Evolutionary conservation across 2,888 invertebrate genomes (phyloP), one percentile per base, ranked within the genome.

Genomic region (Ectemnius cavifrons): DNA sequence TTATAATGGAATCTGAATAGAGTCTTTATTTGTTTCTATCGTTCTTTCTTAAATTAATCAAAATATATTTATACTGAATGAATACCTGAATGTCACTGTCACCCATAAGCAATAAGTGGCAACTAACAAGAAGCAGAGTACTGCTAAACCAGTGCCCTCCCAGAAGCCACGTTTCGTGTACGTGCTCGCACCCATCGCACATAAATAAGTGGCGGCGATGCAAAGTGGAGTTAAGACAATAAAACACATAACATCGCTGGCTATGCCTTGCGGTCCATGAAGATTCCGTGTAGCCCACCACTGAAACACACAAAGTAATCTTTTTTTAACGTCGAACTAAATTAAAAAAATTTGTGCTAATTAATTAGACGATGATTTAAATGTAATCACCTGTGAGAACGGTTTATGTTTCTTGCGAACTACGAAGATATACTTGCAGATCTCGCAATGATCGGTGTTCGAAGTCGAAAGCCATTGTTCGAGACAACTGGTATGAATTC

Each of bases 401-500:
- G 92, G 90, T 76, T 91, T 91, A 49, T 91, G 87, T 66, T 86
- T 89, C 65, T 90, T 91, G 28, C 89, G 84, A n/a, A 92, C 88
- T 46, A 88, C 85, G 83, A 92, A 93, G 52, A 88, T 84, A 82
- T 91, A 92, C 80, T 92, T 91, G 88, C 93, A 93, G 71, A 93
- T 92, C 86, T 93, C 93, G 86, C 93, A 93, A 37, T 87, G 86
- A 63, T 92, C 91, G 16, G 91, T 91, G 79, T 92, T 92, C 27
- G 93, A 92, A 2, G 92, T 87, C 20, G 92, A 92, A 3, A 93
- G 91, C 93, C 93, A 93, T 74, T 91, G 91, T 85, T 93, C 93
- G 63, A 93, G 89, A 83, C 93, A 93, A 56, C 91, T 91, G 18
- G 91, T 85, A 84, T 93, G 93, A 56, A 93, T 91, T 45, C 92